Base-by-base conservation (phyloP, 1,140 invertebrate genomes). In the Mesaphorura yosii region DNA sequence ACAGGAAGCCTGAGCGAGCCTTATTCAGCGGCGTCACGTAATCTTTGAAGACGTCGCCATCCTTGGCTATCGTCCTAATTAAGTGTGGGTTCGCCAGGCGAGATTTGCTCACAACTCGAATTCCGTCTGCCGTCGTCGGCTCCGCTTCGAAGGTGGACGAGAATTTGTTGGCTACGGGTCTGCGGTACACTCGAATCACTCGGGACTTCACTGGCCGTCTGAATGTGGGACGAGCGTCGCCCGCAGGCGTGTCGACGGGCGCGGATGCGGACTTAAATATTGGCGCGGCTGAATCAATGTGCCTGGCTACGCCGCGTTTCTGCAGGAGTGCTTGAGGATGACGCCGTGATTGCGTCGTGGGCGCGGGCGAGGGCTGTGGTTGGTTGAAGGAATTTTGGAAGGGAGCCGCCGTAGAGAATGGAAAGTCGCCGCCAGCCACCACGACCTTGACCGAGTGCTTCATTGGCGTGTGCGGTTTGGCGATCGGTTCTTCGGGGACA, bases 1-100 rank as follows among this genome's bases (percentile, higher is more conserved):
- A 88, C 46, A 82, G 73, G 50, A 65, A 60, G 23, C 58, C 63
- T 10, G 56, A 41, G 14, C 40, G 49, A 23, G 28, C 26, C 4
- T 20, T 48, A 23, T 55, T 45, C 14, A 60, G 40, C 20, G 57
- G 59, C 7, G 57, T 59, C n/a, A 60, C 34, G 55, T 62, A 62
- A n/a, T 41, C 49, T 49, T 50, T 28, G 48, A 62, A 62, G 37
- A 59, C 54, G 37, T 62, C 60, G 39, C n/a, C n/a, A n/a, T n/a
- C n/a, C n/a, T 46, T 46, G 44, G 52, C 37, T 39, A 27, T 48
- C 41, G 29, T 49, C 37, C 53, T 55, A 25, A 22, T 48, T 26
- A 39, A 7, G 38, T 34, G 38, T 34, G 17, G 26, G 22, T 42
- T 42, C 26, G 22, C 23, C 19, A 42, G n/a, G n/a, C n/a, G n/a